phyloP scores from a whole-genome alignment of 2,888 invertebrate species.

The Synergus japonicus region DNA sequence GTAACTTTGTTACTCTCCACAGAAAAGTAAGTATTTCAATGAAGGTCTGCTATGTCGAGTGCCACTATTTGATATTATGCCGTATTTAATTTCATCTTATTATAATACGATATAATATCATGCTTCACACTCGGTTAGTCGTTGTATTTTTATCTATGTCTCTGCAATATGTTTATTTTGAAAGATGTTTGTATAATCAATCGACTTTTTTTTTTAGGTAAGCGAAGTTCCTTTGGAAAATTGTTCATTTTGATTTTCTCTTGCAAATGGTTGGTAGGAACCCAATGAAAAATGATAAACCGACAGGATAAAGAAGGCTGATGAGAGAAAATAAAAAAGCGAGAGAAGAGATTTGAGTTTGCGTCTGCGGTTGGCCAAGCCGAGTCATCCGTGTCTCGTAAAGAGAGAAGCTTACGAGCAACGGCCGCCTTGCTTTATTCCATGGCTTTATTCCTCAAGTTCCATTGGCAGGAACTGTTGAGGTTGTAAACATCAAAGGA shows the following conservation, averaged over 20 bases:
- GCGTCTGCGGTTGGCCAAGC: conserved; percentile 72
- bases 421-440: conserved; percentile 66
- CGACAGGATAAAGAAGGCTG: conserved; percentile 36
- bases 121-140: background rate
- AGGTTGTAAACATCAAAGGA: conserved; percentile 47
- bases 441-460: conserved; percentile 50
- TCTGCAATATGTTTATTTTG: too few relatives aligned
- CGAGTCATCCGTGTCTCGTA: conserved; percentile 74
- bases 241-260: background rate
- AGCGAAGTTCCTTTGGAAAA: background rate
- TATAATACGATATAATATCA: background rate
- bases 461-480: conserved; percentile 47
- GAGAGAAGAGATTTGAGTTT: conserved; percentile 44
- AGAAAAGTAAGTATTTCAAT: conserved; percentile 55
- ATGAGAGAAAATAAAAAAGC: conserved; percentile 40
- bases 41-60: conserved; percentile 41
- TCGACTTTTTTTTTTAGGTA: background rate
- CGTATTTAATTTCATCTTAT: conserved; percentile 36
- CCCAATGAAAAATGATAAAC: conserved; percentile 44
- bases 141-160: too few relatives aligned
- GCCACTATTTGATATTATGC: conserved; percentile 19
- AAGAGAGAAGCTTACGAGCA: conserved; percentile 76
- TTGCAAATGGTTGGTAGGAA: background rate
- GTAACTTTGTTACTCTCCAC: conserved; percentile 56
- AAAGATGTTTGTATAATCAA: too few relatives aligned